These are phyloP conservation scores for Engystomops pustulosus DNA, from an alignment of 2,113 vertebrate genomes.

Conservation along the genomic window DNA sequence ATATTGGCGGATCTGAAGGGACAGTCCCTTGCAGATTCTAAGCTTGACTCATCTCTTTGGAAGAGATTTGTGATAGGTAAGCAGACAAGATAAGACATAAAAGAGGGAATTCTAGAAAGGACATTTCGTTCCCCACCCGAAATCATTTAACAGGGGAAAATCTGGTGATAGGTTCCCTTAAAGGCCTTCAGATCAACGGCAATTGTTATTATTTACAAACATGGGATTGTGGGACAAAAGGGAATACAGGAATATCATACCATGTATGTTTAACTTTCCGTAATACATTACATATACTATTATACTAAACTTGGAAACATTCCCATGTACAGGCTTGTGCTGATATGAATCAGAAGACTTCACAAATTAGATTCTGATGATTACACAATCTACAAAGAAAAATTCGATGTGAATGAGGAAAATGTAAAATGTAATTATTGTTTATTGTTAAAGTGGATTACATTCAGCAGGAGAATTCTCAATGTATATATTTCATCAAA, in stretches of 20 bases:
- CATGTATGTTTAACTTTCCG: neutral
- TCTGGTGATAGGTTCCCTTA: too few species aligned
- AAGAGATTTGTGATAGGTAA: too few species aligned
- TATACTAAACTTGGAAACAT: neutral
- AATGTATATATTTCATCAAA: conserved; percentile 35
- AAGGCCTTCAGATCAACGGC: neutral
- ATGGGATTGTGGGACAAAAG: neutral
- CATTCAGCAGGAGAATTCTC: conserved; percentile 41
- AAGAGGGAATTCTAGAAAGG: too few species aligned
- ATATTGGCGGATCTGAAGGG: too few species aligned
- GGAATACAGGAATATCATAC: neutral
- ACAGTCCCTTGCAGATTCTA: too few species aligned
- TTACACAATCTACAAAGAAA: conserved; percentile 22
- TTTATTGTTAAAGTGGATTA: conserved; percentile 46
- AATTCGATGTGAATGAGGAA: conserved; percentile 30
- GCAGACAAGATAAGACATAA: too few species aligned
- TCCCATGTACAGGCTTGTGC: conserved; percentile 20
- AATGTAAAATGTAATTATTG: conserved; percentile 35
- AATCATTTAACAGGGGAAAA: too few species aligned
- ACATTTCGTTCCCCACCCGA: too few species aligned
- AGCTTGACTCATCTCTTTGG: too few species aligned
- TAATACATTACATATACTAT: neutral
- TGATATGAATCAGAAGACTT: conserved; percentile 37
- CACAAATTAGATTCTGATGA: conserved; percentile 48
- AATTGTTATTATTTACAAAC: neutral